Evolutionary conservation across 2,113 vertebrate species (phyloP), one percentile per base, ranked within the genome.

Genomic region (Xiphophorus hellerii): DNA sequence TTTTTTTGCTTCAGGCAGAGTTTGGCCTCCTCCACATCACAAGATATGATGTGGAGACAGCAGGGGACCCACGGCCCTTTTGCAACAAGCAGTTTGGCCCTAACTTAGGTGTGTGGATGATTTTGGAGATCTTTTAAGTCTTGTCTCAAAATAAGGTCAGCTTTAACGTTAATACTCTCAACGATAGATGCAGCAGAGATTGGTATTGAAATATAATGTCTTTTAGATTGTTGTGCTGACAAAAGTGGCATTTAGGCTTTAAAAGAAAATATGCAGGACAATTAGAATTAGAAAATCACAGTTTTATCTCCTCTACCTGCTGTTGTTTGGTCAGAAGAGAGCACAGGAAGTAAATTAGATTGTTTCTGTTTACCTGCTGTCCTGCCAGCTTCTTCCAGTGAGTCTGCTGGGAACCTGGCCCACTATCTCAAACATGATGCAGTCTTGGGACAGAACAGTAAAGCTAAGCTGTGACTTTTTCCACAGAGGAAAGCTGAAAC

Each of bases 11-110:
- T 17, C 58, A 66, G 77, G 89, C 85, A 62, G 48, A 67, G 80
- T 80, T 71, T 74, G 73, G 73, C 78, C 81, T 80, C 73, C 78
- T 73, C 71, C 71, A 64, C 80, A 79, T 71, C 82, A 82, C 79
- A 82, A 68, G 81, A 78, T 28, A 1, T 28, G 28, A 66, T 69
- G 67, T 61, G 22, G 58, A 58, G 71, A 76, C 83, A 62, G 35
- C 77, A 69, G 77, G 75, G 14, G 72, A 60, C 62, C 66, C 58
- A 15, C 29, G 28, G 62, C 37, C 82, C 17, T 20, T 51, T 51
- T n/a, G 61, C 62, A 82, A 33, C 9, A 13, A 71, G n/a, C 54
- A 17, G 65, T 64, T 72, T 75, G 74, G 22, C 37, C 30, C 67
- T 15, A 1, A 30, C 14, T 8, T 13, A 22, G 44, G 37, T 2